Base-by-base conservation (phyloP, 2,797 vertebrate genomes). In the Percopsis omiscomaycus region DNA sequence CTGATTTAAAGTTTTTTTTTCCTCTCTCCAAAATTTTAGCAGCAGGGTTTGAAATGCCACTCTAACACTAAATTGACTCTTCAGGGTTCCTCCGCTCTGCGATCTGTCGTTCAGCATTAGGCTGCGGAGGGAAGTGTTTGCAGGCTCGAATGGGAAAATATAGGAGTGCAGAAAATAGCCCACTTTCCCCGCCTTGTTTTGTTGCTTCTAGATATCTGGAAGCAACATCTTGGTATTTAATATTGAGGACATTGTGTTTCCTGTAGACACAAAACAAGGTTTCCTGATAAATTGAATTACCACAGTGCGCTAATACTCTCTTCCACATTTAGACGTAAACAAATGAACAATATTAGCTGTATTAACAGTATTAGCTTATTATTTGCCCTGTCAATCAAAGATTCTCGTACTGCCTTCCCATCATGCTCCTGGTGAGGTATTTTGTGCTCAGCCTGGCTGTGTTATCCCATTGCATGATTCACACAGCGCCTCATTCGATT, bases 41-140 rank as follows among this genome's bases (percentile, higher is more conserved):
- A 64, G 65, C 73, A 3, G 68, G 70, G 73, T 85, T 84, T 85
- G 78, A 88, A 89, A 90, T 80, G 84, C 80, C 85, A 85, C 83
- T 84, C 78, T 72, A 74, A 71, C 79, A 88, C 74, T 61, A 87
- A 88, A 88, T 86, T 84, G 86, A 88, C 87, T 88, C 82, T 83
- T 87, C 81, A 75, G 82, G 75, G 80, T 79, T 81, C 55, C 74
- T 79, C 73, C 9, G 64, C 83, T 84, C 84, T 88, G 71, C 74
- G 73, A 66, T 79, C 74, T 87, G 84, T 84, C 83, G 83, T 86
- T 89, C 76, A 81, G 78, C 74, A 86, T 88, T 88, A 86, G 65
- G 65, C 66, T 74, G 58, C 75, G 62, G 61, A 69, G 59, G 72
- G 54, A 37, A 37, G 32, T 37, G 32, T 37, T 37, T 37, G 32